A percentile compares a stretch with the other conserved stretches of the same genome.
phyloP scores from a whole-genome alignment of 2,113 vertebrate species.

The Tonatia bakeri region DNA sequence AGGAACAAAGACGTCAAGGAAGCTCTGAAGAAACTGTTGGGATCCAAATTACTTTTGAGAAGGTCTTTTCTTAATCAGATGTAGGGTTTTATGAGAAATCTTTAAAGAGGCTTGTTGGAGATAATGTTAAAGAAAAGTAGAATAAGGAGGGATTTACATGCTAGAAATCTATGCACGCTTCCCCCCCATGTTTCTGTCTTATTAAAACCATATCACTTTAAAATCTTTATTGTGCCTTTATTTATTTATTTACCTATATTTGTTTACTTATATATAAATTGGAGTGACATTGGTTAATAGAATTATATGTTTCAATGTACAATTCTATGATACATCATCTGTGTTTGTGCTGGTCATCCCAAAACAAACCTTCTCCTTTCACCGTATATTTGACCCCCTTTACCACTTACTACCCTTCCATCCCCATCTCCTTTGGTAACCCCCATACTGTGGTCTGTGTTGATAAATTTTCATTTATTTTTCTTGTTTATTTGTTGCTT shows the following conservation, averaged over 20 bases:
- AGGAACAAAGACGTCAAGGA: slow-evolving; percentile 70
- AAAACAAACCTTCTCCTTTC: too few relatives aligned
- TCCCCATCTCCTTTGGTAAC: not conserved
- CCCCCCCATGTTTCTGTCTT: not conserved
- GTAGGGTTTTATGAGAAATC: rapidly evolving
- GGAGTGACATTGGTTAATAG: not conserved
- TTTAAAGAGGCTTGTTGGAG: not conserved
- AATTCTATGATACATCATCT: not conserved
- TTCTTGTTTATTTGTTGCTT: not conserved
- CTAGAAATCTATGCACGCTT: not conserved
- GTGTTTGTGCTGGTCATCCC: not conserved
- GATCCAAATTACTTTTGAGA: not conserved
- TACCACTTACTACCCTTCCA: not conserved
- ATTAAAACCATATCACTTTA: not conserved
- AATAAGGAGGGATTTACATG: not conserved
- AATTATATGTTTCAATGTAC: not conserved
- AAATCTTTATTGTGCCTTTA: not conserved
- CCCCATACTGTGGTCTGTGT: not conserved
- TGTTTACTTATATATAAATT: not conserved
- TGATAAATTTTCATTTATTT: not conserved
- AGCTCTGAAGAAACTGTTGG: slow-evolving; percentile 18
- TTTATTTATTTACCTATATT: not conserved
- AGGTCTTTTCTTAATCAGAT: not conserved
- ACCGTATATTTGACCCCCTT: not conserved
- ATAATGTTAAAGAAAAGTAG: not conserved